Percentiles rank a stretch among this genome's conserved stretches.
These are phyloP conservation scores for Lethenteron camtschaticum DNA, from an alignment of 2,113 vertebrate species.

Conservation along the genomic window DNA sequence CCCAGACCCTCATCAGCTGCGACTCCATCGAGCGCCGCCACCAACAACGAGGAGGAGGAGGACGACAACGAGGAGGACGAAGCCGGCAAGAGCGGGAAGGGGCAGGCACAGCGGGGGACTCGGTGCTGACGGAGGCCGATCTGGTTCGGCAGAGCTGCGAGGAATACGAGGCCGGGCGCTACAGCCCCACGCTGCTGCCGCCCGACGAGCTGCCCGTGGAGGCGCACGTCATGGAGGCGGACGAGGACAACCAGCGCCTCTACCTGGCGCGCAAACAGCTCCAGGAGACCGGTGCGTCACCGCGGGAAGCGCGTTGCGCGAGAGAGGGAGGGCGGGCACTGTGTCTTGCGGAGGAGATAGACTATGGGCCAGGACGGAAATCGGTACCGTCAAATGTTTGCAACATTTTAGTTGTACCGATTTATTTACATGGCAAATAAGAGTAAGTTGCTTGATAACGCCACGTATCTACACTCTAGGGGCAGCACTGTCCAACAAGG, in stretches of 20 bases:
- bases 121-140: conserved; percentile 80
- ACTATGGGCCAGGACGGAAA: too few relatives aligned
- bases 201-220: conserved; percentile 61
- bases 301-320: not conserved
- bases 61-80: conserved; percentile 14
- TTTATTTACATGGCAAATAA: too few relatives aligned
- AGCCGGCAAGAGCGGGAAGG: conserved; percentile 15
- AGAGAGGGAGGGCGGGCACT: too few relatives aligned
- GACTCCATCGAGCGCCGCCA: conserved; percentile 10
- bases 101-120: conserved; percentile 31
- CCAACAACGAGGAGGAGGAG: conserved; percentile 12
- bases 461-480: too few relatives aligned
- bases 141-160: conserved; percentile 88
- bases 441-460: too few relatives aligned
- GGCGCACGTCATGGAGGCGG: conserved; percentile 43
- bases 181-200: conserved; percentile 58
- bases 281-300: conserved; percentile 51
- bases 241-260: conserved; percentile 53
- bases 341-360: too few relatives aligned
- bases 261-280: conserved; percentile 55
- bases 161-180: conserved; percentile 64
- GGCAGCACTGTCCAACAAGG: too few relatives aligned
- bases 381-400: too few relatives aligned
- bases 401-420: too few relatives aligned
- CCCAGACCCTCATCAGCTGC: too few relatives aligned